Conservation (phyloP, 2,797 vertebrate species). For the Melanotaenia nigrans region DNA sequence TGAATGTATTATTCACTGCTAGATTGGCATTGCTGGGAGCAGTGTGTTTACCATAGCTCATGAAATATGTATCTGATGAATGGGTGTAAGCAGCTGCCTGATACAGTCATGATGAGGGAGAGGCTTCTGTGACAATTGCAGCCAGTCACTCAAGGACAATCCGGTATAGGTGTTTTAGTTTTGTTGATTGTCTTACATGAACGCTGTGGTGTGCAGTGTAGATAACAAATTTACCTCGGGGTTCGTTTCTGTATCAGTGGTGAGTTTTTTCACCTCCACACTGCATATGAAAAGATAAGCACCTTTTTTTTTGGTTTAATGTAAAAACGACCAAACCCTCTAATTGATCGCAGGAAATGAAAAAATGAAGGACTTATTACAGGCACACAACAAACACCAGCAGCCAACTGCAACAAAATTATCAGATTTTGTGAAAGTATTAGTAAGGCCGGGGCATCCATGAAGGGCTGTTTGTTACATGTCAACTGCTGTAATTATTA, state of each 20-base stretch:
- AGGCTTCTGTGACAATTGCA: slow-evolving; percentile 57
- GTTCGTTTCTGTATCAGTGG: slow-evolving; percentile 47
- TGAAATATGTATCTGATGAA: slow-evolving; percentile 83
- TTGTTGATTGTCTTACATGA: slow-evolving; percentile 71
- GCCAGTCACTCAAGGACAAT: slow-evolving; percentile 73
- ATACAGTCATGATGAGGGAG: slow-evolving; percentile 65
- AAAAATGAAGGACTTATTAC: slow-evolving; percentile 16
- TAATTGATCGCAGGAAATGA: slow-evolving; percentile 46
- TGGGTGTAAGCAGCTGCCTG: slow-evolving; percentile 69
- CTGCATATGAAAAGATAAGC: slow-evolving; percentile 55
- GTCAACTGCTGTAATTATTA: slow-evolving; percentile 77
- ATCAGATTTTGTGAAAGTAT: slow-evolving; percentile 68
- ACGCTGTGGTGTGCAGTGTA: slow-evolving; percentile 62
- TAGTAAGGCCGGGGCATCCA: slow-evolving; percentile 65
- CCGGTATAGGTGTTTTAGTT: slow-evolving; percentile 66
- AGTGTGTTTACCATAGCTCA: slow-evolving; percentile 81
- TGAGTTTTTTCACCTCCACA: slow-evolving; percentile 34
- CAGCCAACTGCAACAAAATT: slow-evolving; percentile 36
- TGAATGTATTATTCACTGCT: slow-evolving; percentile 82
- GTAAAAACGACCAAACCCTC: slow-evolving; percentile 21
- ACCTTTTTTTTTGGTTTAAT: slow-evolving; percentile 23
- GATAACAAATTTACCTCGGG: slow-evolving; percentile 71
- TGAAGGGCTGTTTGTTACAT: slow-evolving; percentile 76
- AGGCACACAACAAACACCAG: slow-evolving; percentile 14
- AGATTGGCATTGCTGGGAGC: slow-evolving; percentile 74